Conservation (phyloP, 2,888 invertebrate species). For the Molanna angustata region DNA sequence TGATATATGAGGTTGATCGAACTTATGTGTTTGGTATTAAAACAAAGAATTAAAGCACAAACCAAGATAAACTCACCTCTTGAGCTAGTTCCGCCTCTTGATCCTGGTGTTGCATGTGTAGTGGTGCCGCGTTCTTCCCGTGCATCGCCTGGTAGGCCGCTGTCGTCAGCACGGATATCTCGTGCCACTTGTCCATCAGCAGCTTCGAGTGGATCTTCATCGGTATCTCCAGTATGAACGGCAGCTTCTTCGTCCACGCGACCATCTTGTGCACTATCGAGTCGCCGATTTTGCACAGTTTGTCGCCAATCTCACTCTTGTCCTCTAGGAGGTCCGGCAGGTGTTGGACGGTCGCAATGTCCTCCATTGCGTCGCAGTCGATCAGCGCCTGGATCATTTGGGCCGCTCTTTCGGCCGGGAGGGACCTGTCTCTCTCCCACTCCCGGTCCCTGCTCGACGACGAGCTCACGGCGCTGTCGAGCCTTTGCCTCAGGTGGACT, state of each 20-base stretch:
- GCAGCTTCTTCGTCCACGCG: constrained; percentile 97
- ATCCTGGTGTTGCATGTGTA: constrained; percentile 41
- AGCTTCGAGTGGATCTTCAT: constrained; percentile 94
- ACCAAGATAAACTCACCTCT: constrained; percentile 65
- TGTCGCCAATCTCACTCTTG: constrained; percentile 87
- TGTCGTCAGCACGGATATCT: constrained; percentile 89
- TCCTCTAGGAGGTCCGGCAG: constrained; percentile 88
- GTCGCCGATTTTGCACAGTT: constrained; percentile 93
- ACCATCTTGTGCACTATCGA: constrained; percentile 98
- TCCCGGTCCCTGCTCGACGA: constrained; percentile 32
- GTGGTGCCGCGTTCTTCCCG: constrained; percentile 55
- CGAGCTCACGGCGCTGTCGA: constrained; percentile 86
- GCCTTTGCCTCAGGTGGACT: constrained; percentile 80
- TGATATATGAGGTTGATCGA: no score
- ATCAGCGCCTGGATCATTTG: constrained; percentile 90
- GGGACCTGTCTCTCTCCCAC: constrained; percentile 64
- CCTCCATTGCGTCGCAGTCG: constrained; percentile 96
- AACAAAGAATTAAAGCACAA: no score
- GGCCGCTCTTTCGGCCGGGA: constrained; percentile 79
- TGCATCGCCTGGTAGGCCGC: constrained; percentile 93
- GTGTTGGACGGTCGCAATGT: constrained; percentile 89
- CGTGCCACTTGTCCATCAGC: constrained; percentile 97
- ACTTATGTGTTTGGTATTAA: no score
- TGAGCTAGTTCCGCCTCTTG: constrained; percentile 79
- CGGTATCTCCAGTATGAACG: constrained; percentile 95